A percentile compares a stretch with the other conserved stretches of the same genome.
Evolutionary conservation across 2,113 vertebrate genomes (phyloP).

Genomic region (Embiotoca jacksoni): DNA sequence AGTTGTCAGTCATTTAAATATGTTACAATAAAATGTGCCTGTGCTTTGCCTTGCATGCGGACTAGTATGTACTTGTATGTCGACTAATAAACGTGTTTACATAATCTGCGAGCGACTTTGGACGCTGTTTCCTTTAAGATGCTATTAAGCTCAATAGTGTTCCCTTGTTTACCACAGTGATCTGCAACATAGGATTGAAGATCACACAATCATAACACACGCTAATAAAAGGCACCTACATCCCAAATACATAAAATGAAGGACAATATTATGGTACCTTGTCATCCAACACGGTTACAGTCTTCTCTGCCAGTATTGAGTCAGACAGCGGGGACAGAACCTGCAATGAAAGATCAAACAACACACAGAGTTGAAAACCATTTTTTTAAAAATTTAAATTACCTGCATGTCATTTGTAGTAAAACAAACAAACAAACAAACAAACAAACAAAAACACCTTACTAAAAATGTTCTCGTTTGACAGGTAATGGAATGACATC

Average conservation of each 20-base stretch:
- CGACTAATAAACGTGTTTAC: not conserved
- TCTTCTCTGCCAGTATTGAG: slow-evolving; percentile 97
- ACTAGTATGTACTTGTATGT: no score
- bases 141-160: not conserved
- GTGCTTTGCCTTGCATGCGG: no score
- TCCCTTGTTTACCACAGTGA: not conserved
- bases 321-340: slow-evolving; percentile 96
- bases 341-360: slow-evolving; percentile 70
- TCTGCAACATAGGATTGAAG: not conserved
- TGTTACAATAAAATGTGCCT: no score
- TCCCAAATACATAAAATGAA: not conserved
- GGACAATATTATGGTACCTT: slow-evolving; percentile 84
- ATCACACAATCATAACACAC: not conserved
- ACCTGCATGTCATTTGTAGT: no score
- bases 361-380: not conserved
- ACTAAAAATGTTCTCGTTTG: not conserved
- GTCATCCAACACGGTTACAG: slow-evolving; percentile 93
- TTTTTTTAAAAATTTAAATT: no score
- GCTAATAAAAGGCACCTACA: not conserved
- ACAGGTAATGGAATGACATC: not conserved
- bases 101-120: not conserved
- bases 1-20: no score
- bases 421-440: no score
- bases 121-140: slow-evolving; percentile 15
- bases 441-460: no score